Base-by-base conservation (phyloP, 2,113 vertebrate species). In the Amblyopsis rosae region DNA sequence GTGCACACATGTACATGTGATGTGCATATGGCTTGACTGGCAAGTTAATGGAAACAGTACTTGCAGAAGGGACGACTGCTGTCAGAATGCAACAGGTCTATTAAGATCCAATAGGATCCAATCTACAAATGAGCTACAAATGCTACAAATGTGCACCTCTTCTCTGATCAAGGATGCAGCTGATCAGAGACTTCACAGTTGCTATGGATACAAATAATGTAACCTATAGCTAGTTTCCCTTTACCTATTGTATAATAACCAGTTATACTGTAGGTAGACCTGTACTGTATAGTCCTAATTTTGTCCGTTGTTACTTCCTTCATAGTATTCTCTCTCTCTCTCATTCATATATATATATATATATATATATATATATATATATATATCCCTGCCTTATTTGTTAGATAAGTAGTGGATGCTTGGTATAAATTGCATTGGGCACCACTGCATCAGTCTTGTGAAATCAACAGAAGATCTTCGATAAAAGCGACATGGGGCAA, bases 31-130 rank as follows among this genome's bases (percentile, higher is more conserved):
- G 19, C 1, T 54, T 70, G 63, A 67, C 71, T 66, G 46, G 33
- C 19, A 65, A 53, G 33, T 41, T 19, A 67, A 65, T 51, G 33
- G 58, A 71, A 75, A 57, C 59, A 59, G 78, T 86, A 80, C 76
- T 82, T 54, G 3, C 60, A 78, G 78, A 65, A 62, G 54, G 62
- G 66, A 72, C 73, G 70, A 56, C 51, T 80, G 77, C 73, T 67
- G 81, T 78, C 61, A 68, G 82, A 87, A 87, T 87, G 80, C 73
- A 86, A 78, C 74, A 78, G 72, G 64, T 75, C 79, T 84, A 79
- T 57, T 75, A 72, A 56, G 26, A 26, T 26, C 26, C 26, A 56
- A 79, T 73, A 65, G 72, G 74, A 74, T 54, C 6, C 73, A 54
- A 53, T 73, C 75, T 63, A 83, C 85, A 73, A 72, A 89, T 89